Conservation (phyloP, 2,113 vertebrate genomes). For the Microcebus griseorufus region DNA sequence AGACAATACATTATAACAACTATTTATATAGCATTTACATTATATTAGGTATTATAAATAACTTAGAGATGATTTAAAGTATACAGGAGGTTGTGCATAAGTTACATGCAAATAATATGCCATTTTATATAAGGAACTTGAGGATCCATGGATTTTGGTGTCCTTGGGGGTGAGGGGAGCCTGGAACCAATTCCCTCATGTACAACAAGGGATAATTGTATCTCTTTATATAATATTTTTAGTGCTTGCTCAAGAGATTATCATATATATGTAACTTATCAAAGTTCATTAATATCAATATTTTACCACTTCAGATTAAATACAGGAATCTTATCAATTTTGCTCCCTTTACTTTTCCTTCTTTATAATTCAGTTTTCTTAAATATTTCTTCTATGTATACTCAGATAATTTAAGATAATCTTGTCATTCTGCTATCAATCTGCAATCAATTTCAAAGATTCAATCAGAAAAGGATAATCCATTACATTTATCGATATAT, state of each 20-base stretch:
- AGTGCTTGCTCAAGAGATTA: background rate
- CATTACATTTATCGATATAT: background rate
- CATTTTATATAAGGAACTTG: background rate
- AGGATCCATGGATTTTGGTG: background rate
- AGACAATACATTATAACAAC: background rate
- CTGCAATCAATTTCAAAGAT: background rate
- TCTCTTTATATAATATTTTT: background rate
- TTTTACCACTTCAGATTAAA: constrained; percentile 15
- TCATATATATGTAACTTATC: background rate
- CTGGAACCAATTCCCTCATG: background rate
- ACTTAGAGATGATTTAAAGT: background rate
- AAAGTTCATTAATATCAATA: background rate
- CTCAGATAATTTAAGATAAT: background rate
- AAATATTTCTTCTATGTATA: background rate
- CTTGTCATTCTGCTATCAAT: background rate
- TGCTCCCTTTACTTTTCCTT: background rate
- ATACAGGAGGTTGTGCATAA: background rate
- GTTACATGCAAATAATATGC: background rate
- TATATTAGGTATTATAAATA: background rate
- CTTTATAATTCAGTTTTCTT: background rate
- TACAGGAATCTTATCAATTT: background rate
- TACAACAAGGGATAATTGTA: background rate
- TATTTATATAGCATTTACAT: background rate
- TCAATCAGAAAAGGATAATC: background rate
- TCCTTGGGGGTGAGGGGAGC: background rate